Percentiles rank a stretch among this genome's conserved stretches.
Conservation (phyloP, 1,140 invertebrate genomes). For the Heliothis virescens region DNA sequence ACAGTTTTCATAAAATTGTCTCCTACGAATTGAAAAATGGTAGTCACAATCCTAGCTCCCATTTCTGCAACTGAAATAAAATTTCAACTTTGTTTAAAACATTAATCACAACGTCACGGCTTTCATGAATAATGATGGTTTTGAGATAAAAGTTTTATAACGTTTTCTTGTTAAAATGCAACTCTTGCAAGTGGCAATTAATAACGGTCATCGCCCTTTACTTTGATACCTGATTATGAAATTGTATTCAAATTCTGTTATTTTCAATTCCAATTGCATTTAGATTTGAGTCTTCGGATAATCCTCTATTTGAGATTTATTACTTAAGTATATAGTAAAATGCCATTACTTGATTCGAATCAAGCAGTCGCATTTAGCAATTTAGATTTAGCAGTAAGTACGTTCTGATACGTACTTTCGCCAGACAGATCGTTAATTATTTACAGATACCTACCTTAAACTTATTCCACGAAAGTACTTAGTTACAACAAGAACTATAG, state of each 20-base stretch:
- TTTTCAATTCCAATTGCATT: too few species aligned
- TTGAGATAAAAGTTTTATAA: slow-evolving; percentile 54
- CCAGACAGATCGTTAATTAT: too few species aligned
- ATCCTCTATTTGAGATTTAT: too few species aligned
- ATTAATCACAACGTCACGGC: slow-evolving; percentile 62
- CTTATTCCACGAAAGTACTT: neutral
- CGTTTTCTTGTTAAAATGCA: slow-evolving; percentile 51
- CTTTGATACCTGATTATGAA: too few species aligned
- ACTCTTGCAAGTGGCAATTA: slow-evolving; percentile 48
- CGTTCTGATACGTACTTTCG: too few species aligned
- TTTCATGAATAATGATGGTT: slow-evolving; percentile 63
- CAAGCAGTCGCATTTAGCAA: too few species aligned
- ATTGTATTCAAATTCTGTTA: too few species aligned
- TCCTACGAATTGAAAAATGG: slow-evolving; percentile 46
- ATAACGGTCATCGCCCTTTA: neutral
- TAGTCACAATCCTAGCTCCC: slow-evolving; percentile 41
- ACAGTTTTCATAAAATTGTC: slow-evolving; percentile 44
- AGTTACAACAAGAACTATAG: neutral
- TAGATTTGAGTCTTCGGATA: too few species aligned
- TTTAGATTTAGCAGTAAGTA: too few species aligned
- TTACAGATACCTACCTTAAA: too few species aligned
- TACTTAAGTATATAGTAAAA: too few species aligned
- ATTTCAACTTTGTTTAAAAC: slow-evolving; percentile 59
- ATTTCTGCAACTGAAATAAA: slow-evolving; percentile 55
- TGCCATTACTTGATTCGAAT: too few species aligned